Conservation (phyloP, 2,888 invertebrate genomes). For the Meganola albula region DNA sequence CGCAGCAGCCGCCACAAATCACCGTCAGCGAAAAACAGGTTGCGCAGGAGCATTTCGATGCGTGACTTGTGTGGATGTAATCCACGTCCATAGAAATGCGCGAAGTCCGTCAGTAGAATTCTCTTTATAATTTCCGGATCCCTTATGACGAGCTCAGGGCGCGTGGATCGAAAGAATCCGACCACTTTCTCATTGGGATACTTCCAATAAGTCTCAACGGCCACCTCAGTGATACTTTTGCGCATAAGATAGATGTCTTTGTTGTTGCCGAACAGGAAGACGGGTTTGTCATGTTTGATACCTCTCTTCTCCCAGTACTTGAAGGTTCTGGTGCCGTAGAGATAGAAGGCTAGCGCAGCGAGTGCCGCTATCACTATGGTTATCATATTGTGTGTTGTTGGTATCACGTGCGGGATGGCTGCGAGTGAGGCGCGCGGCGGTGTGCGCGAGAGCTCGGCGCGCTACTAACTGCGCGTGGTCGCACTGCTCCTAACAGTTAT, state of each 20-base stretch:
- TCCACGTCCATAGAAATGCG: constrained; percentile 41
- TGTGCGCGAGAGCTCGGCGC: no score
- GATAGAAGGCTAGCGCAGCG: constrained; percentile 8
- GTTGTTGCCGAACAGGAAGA: constrained; percentile 39
- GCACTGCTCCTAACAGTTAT: no score
- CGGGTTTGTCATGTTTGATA: constrained; percentile 27
- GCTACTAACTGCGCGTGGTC: no score
- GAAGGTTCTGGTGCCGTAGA: constrained; percentile 20
- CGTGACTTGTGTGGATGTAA: constrained; percentile 34
- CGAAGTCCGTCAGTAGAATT: constrained; percentile 41
- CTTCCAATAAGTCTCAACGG: constrained; percentile 40
- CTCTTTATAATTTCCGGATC: constrained; percentile 45
- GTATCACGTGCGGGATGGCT: no score
- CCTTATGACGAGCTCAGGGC: constrained; percentile 39
- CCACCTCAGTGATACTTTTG: constrained; percentile 38
- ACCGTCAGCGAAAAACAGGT: constrained; percentile 52
- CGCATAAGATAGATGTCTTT: constrained; percentile 24
- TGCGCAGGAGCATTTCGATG: constrained; percentile 46
- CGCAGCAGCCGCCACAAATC: constrained; percentile 54
- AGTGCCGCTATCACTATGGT: not conserved
- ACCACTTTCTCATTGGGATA: constrained; percentile 48
- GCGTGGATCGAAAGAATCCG: constrained; percentile 39
- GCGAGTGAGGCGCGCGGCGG: no score
- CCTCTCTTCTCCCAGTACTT: constrained; percentile 26
- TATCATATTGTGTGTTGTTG: not conserved